Evolutionary conservation across 2,113 vertebrate genomes (phyloP).

Genomic region (Pachycephala philippinensis): DNA sequence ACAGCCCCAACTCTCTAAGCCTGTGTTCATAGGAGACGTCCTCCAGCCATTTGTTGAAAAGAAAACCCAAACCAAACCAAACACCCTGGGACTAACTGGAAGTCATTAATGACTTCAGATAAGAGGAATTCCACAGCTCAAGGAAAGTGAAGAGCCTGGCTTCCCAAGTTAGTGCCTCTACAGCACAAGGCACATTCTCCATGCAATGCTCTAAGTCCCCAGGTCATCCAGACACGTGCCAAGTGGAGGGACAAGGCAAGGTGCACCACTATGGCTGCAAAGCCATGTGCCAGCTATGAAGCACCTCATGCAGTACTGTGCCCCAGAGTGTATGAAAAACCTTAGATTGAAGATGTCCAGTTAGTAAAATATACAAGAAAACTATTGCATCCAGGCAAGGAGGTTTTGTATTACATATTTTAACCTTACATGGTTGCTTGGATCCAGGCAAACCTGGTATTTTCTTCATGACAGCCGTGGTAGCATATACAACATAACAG

Average conservation of each 20-base stretch:
- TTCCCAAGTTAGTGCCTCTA: background rate
- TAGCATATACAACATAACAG: background rate
- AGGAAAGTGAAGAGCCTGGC: background rate
- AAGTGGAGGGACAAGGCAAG: background rate
- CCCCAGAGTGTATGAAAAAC: background rate
- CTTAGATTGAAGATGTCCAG: background rate
- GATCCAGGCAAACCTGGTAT: background rate
- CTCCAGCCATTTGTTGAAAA: background rate
- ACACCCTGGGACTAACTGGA: background rate
- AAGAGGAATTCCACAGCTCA: background rate
- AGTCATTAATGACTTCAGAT: background rate
- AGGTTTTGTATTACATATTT: background rate
- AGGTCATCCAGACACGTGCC: background rate
- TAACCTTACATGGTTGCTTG: background rate
- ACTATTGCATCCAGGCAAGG: background rate
- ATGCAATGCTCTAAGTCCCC: too few relatives aligned
- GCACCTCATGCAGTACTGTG: background rate
- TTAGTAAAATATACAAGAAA: background rate
- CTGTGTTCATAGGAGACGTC: background rate
- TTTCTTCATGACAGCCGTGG: background rate
- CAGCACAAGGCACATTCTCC: background rate
- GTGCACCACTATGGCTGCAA: background rate
- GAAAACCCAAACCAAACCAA: background rate
- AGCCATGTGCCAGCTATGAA: background rate
- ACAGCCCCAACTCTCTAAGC: background rate